Evolutionary conservation across 30 jellyfish, hydroid and myxozoan species (phyloP), one percentile per base, ranked within the genome.

Genomic region (Phacellophora camtschatica): DNA sequence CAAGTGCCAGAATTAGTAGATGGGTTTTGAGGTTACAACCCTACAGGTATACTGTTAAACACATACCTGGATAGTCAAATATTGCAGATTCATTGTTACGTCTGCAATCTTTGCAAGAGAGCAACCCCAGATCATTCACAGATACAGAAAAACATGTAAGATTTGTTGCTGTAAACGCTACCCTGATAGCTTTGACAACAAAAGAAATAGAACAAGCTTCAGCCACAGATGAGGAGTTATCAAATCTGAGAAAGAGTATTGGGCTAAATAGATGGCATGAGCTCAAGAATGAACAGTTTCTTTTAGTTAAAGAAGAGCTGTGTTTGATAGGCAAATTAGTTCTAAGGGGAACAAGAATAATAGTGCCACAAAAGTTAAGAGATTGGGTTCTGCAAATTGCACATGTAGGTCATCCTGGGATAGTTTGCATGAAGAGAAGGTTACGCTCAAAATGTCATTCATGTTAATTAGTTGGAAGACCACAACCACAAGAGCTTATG

Each of bases 391-490:
- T 80, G 25, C 70, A 64, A 19, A 39, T 84, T 37, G 95, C 81
- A 23, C 95, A 84, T 84, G 90, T 72, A 42, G 73, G 82, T n/a
- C 80, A 62, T 46, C 82, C 81, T 28, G 90, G 90, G 68, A 71
- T 46, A 19, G 90, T 53, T 39, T 45, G 48, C 29, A 62, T 55
- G 66, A 81, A 83, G 72, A 35, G 37, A 37, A 25, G 61, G 41
- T 61, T 71, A 61, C 71, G 82, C 51, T 13, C 82, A 9, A 83
- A 83, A 83, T 77, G 82, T 71, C 90, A 58, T 58, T 42, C 82
- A 59, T 77, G 81, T 59, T 82, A 77, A 43, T 43, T 46, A 36
- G 83, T 78, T 41, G 90, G 83, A 41, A 46, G 39, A 59, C 82
- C 92, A 49, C 48, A 31, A 6, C 74, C 76, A 5, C 87, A 32